A percentile compares a stretch with the other conserved stretches of the same genome.
These are phyloP conservation scores for Pararge aegeria DNA, from an alignment of 1,140 invertebrate genomes.

Conservation along the genomic window DNA sequence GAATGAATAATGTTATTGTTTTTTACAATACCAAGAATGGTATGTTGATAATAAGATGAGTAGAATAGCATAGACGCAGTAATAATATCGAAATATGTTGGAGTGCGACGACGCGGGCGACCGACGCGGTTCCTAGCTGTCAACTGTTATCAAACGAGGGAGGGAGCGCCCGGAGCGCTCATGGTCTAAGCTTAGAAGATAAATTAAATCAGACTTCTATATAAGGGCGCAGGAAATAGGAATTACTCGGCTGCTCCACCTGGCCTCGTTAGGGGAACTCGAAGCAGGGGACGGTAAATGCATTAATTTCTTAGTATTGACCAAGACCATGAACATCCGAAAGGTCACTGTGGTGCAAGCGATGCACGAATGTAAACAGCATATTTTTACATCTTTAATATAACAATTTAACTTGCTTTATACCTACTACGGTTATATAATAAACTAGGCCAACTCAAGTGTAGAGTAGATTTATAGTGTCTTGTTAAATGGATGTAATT, in stretches of 20 bases:
- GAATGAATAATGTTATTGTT: slow-evolving; percentile 25
- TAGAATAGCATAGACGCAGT: background rate
- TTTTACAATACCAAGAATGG: background rate
- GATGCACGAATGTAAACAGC: background rate
- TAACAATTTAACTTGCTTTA: too few species aligned
- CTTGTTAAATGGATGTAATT: too few species aligned
- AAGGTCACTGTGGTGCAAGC: slow-evolving; percentile 5
- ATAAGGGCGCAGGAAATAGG: slow-evolving; percentile 66
- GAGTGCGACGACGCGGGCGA: slow-evolving; percentile 34
- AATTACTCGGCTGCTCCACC: slow-evolving; percentile 44
- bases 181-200: slow-evolving; percentile 65
- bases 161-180: too few species aligned
- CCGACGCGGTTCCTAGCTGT: slow-evolving; percentile 41
- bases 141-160: slow-evolving; percentile 64
- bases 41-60: too few species aligned
- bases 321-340: slow-evolving; percentile 18
- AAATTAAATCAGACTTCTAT: slow-evolving; percentile 66
- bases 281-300: slow-evolving; percentile 8
- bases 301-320: slow-evolving; percentile 21
- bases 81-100: background rate
- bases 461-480: too few species aligned
- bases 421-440: too few species aligned
- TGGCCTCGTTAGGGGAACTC: slow-evolving; percentile 16
- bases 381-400: too few species aligned
- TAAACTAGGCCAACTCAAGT: too few species aligned